Conservation (phyloP, 2,797 vertebrate genomes). For the Peromyscus aztecus region DNA sequence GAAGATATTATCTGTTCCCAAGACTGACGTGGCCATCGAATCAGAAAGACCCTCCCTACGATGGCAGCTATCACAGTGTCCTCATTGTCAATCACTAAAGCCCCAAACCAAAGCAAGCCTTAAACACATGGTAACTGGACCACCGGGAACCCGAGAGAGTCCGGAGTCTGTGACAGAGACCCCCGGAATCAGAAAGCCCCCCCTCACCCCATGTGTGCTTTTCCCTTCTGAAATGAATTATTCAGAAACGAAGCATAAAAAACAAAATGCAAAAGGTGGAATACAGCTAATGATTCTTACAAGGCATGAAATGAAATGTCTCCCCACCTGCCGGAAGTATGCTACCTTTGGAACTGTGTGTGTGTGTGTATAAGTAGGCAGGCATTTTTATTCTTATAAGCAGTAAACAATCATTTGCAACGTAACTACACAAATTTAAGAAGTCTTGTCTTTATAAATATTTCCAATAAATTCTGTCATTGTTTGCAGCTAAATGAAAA, state of each 20-base stretch:
- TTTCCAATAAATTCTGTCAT: slow-evolving; percentile 48
- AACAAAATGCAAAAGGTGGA: not conserved
- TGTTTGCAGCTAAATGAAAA: slow-evolving; percentile 59
- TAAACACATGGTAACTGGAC: not conserved
- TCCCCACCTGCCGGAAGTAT: not conserved
- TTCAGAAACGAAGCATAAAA: slow-evolving; percentile 30
- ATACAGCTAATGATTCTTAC: not conserved
- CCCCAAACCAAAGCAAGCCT: not conserved
- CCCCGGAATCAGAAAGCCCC: not conserved
- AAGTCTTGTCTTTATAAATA: slow-evolving; percentile 40
- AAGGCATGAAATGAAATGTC: slow-evolving; percentile 25
- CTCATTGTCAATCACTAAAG: not conserved
- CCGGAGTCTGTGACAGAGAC: slow-evolving; percentile 16
- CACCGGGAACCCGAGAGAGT: slow-evolving; percentile 20
- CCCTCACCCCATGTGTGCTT: not conserved
- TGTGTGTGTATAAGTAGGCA: not conserved
- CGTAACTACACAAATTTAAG: slow-evolving; percentile 41
- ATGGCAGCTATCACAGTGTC: not conserved
- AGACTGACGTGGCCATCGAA: not conserved
- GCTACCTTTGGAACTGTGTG: not conserved
- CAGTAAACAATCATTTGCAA: slow-evolving; percentile 17
- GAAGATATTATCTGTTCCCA: slow-evolving; percentile 33
- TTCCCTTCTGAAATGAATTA: not conserved
- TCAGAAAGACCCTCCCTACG: not conserved
- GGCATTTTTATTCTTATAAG: not conserved